Percentiles rank a stretch among this genome's conserved stretches.
These are phyloP conservation scores for Cygnus buccinator DNA, from an alignment of 2,113 vertebrate species.

Conservation along the genomic window DNA sequence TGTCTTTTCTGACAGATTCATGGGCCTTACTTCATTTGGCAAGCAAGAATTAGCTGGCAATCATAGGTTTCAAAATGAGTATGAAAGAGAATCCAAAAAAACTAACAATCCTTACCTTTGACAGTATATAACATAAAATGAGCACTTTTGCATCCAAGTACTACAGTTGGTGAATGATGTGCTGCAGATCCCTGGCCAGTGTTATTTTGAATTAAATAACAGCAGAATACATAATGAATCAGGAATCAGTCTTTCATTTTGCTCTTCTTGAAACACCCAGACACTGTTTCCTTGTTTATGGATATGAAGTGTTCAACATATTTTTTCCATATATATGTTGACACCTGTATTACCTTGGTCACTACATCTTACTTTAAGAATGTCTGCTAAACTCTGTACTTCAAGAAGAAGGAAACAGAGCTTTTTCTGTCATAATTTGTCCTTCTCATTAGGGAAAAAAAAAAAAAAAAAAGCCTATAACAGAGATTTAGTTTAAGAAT, in stretches of 20 bases:
- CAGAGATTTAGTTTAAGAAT: slow-evolving; percentile 26
- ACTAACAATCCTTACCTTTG: neutral
- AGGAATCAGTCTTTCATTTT: slow-evolving; percentile 5
- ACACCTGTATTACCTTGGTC: slow-evolving; percentile 45
- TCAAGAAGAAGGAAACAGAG: neutral
- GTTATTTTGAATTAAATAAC: slow-evolving; percentile 39
- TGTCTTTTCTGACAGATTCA: neutral
- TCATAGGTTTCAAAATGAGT: neutral
- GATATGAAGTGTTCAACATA: neutral
- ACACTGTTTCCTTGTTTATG: neutral
- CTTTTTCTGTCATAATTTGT: neutral
- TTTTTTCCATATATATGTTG: neutral
- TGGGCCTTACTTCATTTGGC: neutral
- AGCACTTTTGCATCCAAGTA: neutral
- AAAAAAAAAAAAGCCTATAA: slow-evolving; percentile 21
- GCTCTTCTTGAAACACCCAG: neutral
- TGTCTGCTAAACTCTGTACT: neutral
- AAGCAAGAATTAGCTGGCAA: neutral
- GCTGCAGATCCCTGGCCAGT: neutral
- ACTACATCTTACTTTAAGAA: neutral
- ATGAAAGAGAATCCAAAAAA: neutral
- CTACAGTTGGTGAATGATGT: neutral
- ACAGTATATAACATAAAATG: neutral
- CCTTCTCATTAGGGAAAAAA: neutral
- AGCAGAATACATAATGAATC: slow-evolving; percentile 37